A percentile compares a stretch with the other conserved stretches of the same genome.
phyloP scores from a whole-genome alignment of 1,140 invertebrate genomes.

The Phocides pigmalion region DNA sequence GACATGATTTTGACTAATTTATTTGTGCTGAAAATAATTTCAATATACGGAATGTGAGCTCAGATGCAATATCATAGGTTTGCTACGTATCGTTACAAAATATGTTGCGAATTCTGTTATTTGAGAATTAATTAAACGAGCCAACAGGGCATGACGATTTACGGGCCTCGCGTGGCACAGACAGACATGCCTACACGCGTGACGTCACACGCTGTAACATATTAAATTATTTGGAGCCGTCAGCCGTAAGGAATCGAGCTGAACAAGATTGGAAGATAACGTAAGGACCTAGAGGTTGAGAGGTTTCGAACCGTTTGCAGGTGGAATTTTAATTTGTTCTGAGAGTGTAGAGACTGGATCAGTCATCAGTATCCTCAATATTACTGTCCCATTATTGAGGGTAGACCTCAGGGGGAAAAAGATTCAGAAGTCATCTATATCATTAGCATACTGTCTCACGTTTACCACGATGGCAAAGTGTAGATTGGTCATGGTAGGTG shows the following conservation, averaged over 20 bases:
- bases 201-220: slow-evolving; percentile 70
- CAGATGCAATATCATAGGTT: slow-evolving; percentile 16
- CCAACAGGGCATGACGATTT: slow-evolving; percentile 73
- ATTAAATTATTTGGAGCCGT: slow-evolving; percentile 70
- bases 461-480: too few species aligned
- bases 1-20: too few species aligned
- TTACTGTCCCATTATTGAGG: too few species aligned
- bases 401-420: too few species aligned
- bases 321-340: slow-evolving; percentile 8
- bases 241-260: slow-evolving; percentile 39
- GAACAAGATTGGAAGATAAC: slow-evolving; percentile 25
- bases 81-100: slow-evolving; percentile 34
- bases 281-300: slow-evolving; percentile 14
- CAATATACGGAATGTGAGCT: neutral
- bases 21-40: too few species aligned
- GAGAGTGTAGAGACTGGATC: neutral
- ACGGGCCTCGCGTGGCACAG: slow-evolving; percentile 55
- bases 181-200: slow-evolving; percentile 69
- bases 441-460: too few species aligned
- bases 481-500: too few species aligned
- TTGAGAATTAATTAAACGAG: slow-evolving; percentile 76
- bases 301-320: too few species aligned
- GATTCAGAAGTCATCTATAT: too few species aligned
- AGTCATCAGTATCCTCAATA: too few species aligned
- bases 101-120: slow-evolving; percentile 61